A percentile compares a stretch with the other conserved stretches of the same genome.
Evolutionary conservation across 2,113 vertebrate genomes (phyloP).

Genomic region (Gobio gobio): DNA sequence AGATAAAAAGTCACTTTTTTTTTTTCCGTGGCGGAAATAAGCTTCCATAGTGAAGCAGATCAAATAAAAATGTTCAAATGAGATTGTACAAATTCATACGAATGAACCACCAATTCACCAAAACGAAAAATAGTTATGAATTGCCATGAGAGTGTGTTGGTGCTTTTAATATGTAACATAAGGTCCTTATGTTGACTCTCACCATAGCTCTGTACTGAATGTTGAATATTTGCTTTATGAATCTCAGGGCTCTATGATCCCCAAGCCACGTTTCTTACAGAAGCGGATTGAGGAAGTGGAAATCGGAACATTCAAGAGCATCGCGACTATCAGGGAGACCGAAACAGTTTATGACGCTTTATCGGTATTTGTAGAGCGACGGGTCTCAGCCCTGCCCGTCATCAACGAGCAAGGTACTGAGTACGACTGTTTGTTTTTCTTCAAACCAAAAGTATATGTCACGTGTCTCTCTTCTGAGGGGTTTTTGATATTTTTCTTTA

Average conservation of each 20-base stretch:
- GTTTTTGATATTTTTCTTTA: conserved; percentile 58
- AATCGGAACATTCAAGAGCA: conserved; percentile 87
- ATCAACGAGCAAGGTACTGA: conserved; percentile 82
- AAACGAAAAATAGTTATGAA: neutral
- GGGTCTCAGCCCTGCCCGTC: conserved; percentile 91
- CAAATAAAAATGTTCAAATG: neutral
- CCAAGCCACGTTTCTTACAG: conserved; percentile 86
- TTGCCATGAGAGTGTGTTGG: neutral
- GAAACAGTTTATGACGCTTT: conserved; percentile 84
- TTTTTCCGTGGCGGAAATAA: too few relatives aligned
- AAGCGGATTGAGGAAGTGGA: conserved; percentile 84
- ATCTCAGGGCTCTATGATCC: conserved; percentile 82
- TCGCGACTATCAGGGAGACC: conserved; percentile 84
- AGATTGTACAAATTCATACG: neutral
- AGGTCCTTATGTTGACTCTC: neutral
- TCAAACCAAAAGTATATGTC: neutral
- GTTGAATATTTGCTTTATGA: neutral
- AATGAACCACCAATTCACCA: neutral
- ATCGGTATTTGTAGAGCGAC: conserved; percentile 89
- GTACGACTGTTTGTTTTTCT: neutral
- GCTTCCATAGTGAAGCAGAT: neutral
- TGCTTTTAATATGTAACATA: neutral
- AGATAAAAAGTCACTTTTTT: too few relatives aligned
- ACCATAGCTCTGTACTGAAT: neutral
- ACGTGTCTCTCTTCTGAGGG: neutral